A percentile compares a stretch with the other conserved stretches of the same genome.
Conservation (phyloP, 2,797 vertebrate genomes). For the Anabacerthia variegaticeps region DNA sequence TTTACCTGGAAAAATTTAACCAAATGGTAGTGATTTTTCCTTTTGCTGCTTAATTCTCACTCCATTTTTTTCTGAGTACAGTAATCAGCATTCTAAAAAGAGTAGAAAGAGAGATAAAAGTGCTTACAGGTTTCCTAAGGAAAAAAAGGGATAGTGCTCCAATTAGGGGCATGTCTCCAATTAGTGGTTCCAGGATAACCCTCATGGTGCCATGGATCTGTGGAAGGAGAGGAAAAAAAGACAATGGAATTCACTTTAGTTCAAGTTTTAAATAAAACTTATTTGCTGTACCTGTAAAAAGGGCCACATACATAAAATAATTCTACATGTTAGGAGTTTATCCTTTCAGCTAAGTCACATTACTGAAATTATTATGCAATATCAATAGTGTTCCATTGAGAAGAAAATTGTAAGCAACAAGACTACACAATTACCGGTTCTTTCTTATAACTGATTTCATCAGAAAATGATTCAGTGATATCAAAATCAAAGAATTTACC, state of each 20-base stretch:
- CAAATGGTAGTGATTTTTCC: neutral
- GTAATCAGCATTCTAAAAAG: neutral
- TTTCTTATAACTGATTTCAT: neutral
- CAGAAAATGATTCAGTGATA: neutral
- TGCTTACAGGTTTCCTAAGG: conserved; percentile 94
- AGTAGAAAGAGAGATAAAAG: neutral
- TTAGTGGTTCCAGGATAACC: conserved; percentile 93
- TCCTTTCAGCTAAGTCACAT: neutral
- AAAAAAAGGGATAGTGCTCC: conserved; percentile 94
- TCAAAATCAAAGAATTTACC: conserved; percentile 73
- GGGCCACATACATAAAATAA: neutral
- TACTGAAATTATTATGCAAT: neutral
- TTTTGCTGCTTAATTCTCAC: neutral
- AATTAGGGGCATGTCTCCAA: conserved; percentile 94
- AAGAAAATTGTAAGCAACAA: neutral
- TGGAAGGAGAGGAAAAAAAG: neutral
- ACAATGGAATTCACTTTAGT: neutral
- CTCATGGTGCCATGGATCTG: conserved; percentile 92
- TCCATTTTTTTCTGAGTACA: neutral
- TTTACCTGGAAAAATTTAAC: neutral
- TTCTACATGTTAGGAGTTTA: neutral
- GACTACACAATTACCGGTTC: neutral
- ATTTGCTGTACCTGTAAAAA: neutral
- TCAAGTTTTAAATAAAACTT: neutral
- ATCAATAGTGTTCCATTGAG: neutral